Conservation (phyloP, 2,888 invertebrate genomes). For the Drosophila lacicola region DNA sequence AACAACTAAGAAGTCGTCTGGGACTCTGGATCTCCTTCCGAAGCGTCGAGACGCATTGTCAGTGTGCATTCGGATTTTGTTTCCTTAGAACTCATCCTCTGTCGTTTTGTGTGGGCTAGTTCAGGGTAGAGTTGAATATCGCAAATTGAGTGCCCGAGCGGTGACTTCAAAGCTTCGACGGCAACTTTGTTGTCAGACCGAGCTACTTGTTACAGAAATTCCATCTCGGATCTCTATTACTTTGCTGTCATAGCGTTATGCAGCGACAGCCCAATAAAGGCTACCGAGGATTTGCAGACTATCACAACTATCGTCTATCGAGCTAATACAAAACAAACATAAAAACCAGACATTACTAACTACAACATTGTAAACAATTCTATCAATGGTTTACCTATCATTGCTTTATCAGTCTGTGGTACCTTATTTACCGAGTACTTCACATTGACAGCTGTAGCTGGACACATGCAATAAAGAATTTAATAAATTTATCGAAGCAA, state of each 20-base stretch:
- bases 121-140: conserved; percentile 52
- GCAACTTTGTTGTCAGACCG: conserved; percentile 61
- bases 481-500: conserved; percentile 41
- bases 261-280: conserved; percentile 11
- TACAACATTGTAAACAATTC: conserved; percentile 64
- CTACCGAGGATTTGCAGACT: conserved; percentile 13
- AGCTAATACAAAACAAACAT: conserved; percentile 42
- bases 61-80: conserved; percentile 37
- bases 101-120: conserved; percentile 61
- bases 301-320: conserved; percentile 1
- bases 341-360: conserved; percentile 39
- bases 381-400: conserved; percentile 55
- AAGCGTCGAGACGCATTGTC: conserved; percentile 25
- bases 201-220: conserved; percentile 20
- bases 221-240: conserved; percentile 24
- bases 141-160: conserved; percentile 64
- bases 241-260: conserved; percentile 23
- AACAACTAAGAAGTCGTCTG: conserved; percentile 27
- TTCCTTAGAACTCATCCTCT: conserved; percentile 61
- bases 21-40: conserved; percentile 5
- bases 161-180: conserved; percentile 65
- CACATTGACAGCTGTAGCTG: conserved; percentile 70
- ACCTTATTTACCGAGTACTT: conserved; percentile 70
- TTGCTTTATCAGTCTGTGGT: conserved; percentile 46
- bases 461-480: conserved; percentile 18